These are phyloP conservation scores for Tipula confusa DNA, from an alignment of 2,888 invertebrate species.

Conservation along the genomic window DNA sequence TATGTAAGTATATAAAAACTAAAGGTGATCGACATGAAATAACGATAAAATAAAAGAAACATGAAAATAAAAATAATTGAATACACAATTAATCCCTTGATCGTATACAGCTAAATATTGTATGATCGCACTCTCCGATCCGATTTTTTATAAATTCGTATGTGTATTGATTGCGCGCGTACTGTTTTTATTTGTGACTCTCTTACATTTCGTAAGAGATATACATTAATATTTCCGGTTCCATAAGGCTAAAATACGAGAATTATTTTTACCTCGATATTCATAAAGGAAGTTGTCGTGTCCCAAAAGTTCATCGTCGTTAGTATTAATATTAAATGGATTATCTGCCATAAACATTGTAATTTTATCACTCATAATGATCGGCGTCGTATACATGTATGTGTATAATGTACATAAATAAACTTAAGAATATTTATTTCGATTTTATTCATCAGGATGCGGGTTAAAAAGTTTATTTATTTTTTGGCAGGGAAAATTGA, in stretches of 20 bases:
- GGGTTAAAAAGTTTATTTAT: not conserved
- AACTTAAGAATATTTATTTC: not conserved
- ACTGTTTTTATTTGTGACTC: not conserved
- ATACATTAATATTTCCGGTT: not conserved
- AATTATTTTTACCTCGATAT: not conserved
- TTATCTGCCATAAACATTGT: not conserved
- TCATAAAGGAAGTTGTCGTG: not conserved
- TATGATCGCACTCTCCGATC: not conserved
- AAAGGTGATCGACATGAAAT: constrained; percentile 25
- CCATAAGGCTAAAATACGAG: constrained; percentile 12
- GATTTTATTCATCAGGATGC: constrained; percentile 15
- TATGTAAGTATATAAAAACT: not conserved
- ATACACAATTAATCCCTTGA: not conserved
- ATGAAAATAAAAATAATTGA: not conserved
- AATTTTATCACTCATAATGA: not conserved
- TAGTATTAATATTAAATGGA: not conserved
- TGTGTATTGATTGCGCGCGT: not conserved
- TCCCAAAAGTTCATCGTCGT: not conserved
- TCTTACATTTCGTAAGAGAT: not conserved
- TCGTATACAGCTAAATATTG: not conserved
- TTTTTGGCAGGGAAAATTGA: not conserved
- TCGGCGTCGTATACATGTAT: not conserved
- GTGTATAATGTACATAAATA: not conserved
- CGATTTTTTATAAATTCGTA: not conserved
- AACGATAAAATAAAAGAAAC: constrained; percentile 16